Conservation (phyloP, 1,140 invertebrate species). For the Aphelenchoides fujianensis region DNA sequence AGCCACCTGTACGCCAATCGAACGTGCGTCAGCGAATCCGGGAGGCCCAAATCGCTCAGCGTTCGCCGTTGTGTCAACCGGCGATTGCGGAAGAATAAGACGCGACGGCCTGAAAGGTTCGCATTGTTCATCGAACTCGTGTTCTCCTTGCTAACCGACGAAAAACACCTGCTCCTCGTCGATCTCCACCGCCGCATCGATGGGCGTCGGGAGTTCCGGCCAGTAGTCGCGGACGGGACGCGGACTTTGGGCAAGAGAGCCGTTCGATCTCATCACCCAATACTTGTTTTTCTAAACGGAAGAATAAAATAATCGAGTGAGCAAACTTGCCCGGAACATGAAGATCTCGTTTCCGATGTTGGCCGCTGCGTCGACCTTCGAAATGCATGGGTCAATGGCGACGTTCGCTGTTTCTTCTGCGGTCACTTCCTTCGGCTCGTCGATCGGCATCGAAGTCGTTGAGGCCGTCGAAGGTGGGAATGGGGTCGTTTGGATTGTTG, state of each 20-base stretch:
- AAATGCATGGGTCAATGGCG: neutral
- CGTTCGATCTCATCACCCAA: neutral
- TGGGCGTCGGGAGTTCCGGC: neutral
- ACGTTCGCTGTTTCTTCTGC: neutral
- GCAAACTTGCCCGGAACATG: slow-evolving; percentile 16
- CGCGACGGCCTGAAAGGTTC: neutral
- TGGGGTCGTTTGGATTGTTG: neutral
- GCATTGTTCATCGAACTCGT: neutral
- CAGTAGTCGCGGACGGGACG: slow-evolving; percentile 10
- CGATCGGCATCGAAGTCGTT: neutral
- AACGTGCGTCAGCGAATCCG: neutral
- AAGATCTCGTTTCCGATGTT: slow-evolving; percentile 11
- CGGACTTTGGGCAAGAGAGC: neutral
- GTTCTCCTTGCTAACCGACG: neutral
- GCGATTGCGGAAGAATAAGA: neutral
- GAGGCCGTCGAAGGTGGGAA: neutral
- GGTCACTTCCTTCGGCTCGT: neutral
- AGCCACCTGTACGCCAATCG: slow-evolving; percentile 15
- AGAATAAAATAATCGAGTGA: neutral
- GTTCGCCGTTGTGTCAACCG: neutral
- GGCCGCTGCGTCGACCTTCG: slow-evolving; percentile 5
- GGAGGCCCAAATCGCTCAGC: neutral
- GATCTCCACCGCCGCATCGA: slow-evolving; percentile 11
- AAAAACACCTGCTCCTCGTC: slow-evolving; percentile 6
- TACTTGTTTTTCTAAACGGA: slow-evolving; percentile 8